Evolutionary conservation across 2,113 vertebrate genomes (phyloP).

Genomic region (Cyprinodon tularosa): DNA sequence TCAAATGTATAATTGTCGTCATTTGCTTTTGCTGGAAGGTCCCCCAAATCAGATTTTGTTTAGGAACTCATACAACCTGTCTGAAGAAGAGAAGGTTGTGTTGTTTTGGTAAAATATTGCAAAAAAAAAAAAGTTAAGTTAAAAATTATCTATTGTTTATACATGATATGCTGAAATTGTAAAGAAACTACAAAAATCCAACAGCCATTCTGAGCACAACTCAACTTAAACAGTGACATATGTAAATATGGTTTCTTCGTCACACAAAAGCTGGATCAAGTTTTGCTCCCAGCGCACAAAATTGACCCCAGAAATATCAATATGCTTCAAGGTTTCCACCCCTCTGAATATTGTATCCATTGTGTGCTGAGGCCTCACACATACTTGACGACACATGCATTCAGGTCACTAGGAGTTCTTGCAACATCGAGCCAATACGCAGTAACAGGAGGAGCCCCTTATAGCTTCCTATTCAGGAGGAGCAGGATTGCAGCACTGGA

Average conservation of each 20-base stretch:
- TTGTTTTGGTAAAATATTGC: constrained; percentile 41
- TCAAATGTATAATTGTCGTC: not conserved
- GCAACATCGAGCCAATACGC: constrained; percentile 68
- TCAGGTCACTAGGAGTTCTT: constrained; percentile 66
- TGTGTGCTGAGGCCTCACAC: constrained; percentile 65
- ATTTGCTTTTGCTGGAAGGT: not conserved
- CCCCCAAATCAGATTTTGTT: not conserved
- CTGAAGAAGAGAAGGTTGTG: constrained; percentile 29
- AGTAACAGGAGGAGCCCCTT: constrained; percentile 67
- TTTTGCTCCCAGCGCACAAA: constrained; percentile 5
- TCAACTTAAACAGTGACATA: constrained; percentile 12
- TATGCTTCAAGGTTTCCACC: constrained; percentile 2
- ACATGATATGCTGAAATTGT: not conserved
- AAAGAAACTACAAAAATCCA: not conserved
- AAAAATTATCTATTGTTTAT: not conserved
- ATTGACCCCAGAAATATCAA: constrained; percentile 28
- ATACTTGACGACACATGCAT: constrained; percentile 62
- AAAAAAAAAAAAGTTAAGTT: not conserved
- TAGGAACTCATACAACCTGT: not conserved
- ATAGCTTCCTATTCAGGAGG: constrained; percentile 40
- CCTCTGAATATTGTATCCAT: constrained; percentile 52
- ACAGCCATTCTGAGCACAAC: not conserved
- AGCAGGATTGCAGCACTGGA: constrained; percentile 43
- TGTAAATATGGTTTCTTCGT: constrained; percentile 23
- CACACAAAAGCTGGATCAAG: not conserved